Evolutionary conservation across 2,888 invertebrate species (phyloP).

Genomic region (Camptogramma bilineatum): DNA sequence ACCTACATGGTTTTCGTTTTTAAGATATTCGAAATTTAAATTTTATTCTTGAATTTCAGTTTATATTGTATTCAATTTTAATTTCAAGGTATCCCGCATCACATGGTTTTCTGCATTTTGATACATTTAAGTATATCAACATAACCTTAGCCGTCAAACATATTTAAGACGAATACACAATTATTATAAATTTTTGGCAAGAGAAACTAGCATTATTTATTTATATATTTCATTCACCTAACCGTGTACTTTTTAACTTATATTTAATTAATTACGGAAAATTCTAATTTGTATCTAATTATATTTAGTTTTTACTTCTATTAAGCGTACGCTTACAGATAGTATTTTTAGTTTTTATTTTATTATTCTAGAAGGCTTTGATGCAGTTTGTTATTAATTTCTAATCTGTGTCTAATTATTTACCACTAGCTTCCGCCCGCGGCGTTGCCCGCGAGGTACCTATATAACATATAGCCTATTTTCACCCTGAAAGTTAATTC

Average conservation of each 20-base stretch:
- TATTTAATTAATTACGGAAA: neutral
- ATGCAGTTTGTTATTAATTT: neutral
- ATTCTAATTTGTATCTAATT: neutral
- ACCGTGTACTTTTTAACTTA: neutral
- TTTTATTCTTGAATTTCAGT: neutral
- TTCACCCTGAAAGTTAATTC: too few species aligned
- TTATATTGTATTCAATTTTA: neutral
- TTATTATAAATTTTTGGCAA: conserved; percentile 52
- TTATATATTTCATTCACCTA: neutral
- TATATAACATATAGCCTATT: too few species aligned
- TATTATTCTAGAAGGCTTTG: neutral
- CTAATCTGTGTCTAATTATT: neutral
- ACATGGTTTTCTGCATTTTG: too few species aligned
- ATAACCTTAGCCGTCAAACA: conserved; percentile 4
- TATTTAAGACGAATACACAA: neutral
- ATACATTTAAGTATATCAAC: too few species aligned
- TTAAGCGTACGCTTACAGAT: conserved; percentile 16
- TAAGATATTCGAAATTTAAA: too few species aligned
- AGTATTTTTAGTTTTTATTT: conserved; percentile 1
- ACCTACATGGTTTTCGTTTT: too few species aligned
- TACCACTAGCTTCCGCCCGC: too few species aligned
- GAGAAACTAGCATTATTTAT: conserved; percentile 36
- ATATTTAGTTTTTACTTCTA: conserved; percentile 15
- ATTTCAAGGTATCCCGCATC: too few species aligned
- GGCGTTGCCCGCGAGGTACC: too few species aligned